A percentile compares a stretch with the other conserved stretches of the same genome.
Conservation (phyloP, 2,797 vertebrate species). For the Pseudopleuronectes americanus region DNA sequence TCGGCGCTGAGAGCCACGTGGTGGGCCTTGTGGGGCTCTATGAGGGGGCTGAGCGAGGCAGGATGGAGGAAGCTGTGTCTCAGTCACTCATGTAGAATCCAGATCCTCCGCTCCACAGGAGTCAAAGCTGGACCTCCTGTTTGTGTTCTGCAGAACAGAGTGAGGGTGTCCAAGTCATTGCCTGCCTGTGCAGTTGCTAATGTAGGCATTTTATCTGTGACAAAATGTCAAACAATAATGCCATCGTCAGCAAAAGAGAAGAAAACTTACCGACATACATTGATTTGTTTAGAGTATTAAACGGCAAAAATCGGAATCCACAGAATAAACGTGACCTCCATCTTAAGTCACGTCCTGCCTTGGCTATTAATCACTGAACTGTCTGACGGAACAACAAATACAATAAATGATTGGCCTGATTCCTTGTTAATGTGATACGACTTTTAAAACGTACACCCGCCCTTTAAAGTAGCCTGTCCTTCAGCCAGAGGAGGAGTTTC, state of each 20-base stretch:
- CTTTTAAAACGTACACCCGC: slow-evolving; percentile 66
- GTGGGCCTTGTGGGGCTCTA: slow-evolving; percentile 74
- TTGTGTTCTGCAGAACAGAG: slow-evolving; percentile 78
- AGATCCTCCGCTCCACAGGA: slow-evolving; percentile 80
- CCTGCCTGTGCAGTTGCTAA: slow-evolving; percentile 76
- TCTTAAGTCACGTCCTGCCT: slow-evolving; percentile 64
- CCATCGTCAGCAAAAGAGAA: slow-evolving; percentile 77
- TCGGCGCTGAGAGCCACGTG: slow-evolving; percentile 73
- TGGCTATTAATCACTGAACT: slow-evolving; percentile 67
- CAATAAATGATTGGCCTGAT: slow-evolving; percentile 71
- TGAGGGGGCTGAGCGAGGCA: slow-evolving; percentile 59
- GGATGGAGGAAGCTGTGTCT: slow-evolving; percentile 76
- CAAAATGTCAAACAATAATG: slow-evolving; percentile 71
- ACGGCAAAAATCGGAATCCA: slow-evolving; percentile 62
- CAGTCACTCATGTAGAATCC: slow-evolving; percentile 82
- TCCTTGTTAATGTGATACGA: slow-evolving; percentile 66
- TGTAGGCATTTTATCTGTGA: slow-evolving; percentile 76
- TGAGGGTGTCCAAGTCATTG: slow-evolving; percentile 82
- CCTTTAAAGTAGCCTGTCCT: slow-evolving; percentile 73
- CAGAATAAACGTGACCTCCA: slow-evolving; percentile 61
- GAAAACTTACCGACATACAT: slow-evolving; percentile 70
- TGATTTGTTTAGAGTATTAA: slow-evolving; percentile 67
- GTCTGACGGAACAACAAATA: slow-evolving; percentile 72
- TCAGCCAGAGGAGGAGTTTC: slow-evolving; percentile 74
- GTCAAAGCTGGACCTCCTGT: slow-evolving; percentile 79